Percentiles rank a stretch among this genome's conserved stretches.
phyloP scores from a whole-genome alignment of 1,140 invertebrate species.

The Calephelis nemesis region DNA sequence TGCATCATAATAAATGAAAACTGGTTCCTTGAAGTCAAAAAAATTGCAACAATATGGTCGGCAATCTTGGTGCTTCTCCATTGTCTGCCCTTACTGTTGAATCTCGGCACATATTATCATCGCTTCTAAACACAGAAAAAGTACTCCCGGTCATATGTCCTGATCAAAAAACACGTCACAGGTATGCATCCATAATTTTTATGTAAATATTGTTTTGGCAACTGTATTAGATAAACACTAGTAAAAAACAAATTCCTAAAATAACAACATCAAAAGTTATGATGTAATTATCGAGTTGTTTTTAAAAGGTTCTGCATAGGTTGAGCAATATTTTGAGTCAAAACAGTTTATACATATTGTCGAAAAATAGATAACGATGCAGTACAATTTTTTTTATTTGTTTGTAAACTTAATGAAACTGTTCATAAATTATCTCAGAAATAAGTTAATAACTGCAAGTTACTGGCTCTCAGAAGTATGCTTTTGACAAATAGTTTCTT shows the following conservation, averaged over 20 bases:
- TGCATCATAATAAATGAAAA: slow-evolving; percentile 24
- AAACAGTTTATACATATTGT: too few relatives aligned
- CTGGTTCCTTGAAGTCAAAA: slow-evolving; percentile 4
- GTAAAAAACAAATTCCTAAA: too few relatives aligned
- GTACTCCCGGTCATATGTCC: slow-evolving; percentile 50
- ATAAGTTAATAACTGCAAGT: too few relatives aligned
- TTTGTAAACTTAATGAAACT: too few relatives aligned
- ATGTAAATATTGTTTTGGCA: not conserved
- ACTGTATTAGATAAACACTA: too few relatives aligned
- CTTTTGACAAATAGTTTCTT: too few relatives aligned
- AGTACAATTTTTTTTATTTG: too few relatives aligned
- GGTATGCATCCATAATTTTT: slow-evolving; percentile 28
- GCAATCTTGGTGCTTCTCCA: slow-evolving; percentile 35
- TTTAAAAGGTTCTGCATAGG: too few relatives aligned
- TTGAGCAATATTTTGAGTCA: too few relatives aligned
- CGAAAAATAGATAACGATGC: too few relatives aligned
- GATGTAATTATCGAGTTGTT: not conserved
- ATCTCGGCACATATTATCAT: slow-evolving; percentile 53
- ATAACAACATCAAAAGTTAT: not conserved
- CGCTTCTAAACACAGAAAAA: slow-evolving; percentile 55
- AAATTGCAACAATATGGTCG: slow-evolving; percentile 41
- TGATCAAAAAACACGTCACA: slow-evolving; percentile 54
- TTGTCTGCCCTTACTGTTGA: slow-evolving; percentile 51
- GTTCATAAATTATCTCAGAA: too few relatives aligned
- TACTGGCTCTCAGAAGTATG: too few relatives aligned